Conservation (phyloP, 2,888 invertebrate genomes). For the Scaeva pyrastri region DNA sequence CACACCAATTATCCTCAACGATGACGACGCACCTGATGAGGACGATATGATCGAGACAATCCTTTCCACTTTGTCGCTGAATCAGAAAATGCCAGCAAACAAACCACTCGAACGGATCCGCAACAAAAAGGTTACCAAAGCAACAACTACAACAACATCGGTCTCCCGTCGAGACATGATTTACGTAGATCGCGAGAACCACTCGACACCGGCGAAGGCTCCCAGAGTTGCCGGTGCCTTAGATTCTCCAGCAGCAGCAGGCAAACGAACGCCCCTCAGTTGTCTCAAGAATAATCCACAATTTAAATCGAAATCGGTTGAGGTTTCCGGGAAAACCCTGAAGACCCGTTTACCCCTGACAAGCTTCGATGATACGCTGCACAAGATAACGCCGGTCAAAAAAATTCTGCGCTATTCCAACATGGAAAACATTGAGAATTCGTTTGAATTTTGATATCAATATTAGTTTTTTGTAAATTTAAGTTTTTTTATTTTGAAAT, state of each 20-base stretch:
- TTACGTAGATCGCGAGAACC: slow-evolving; percentile 79
- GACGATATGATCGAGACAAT: slow-evolving; percentile 81
- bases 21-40: slow-evolving; percentile 79
- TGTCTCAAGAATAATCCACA: slow-evolving; percentile 80
- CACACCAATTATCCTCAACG: slow-evolving; percentile 81
- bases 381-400: slow-evolving; percentile 69
- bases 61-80: slow-evolving; percentile 80
- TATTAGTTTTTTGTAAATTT: slow-evolving; percentile 38
- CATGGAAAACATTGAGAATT: slow-evolving; percentile 72
- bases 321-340: slow-evolving; percentile 76
- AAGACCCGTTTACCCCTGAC: slow-evolving; percentile 78
- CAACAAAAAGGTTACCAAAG: slow-evolving; percentile 73
- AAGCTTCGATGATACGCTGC: slow-evolving; percentile 79
- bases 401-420: slow-evolving; percentile 70
- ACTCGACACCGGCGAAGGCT: slow-evolving; percentile 45
- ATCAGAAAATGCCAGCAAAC: slow-evolving; percentile 75
- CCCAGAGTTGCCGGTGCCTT: slow-evolving; percentile 69
- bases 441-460: slow-evolving; percentile 61
- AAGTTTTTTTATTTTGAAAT: slow-evolving; percentile 47
- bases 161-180: slow-evolving; percentile 76
- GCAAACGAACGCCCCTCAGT: slow-evolving; percentile 80
- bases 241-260: slow-evolving; percentile 60
- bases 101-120: slow-evolving; percentile 80
- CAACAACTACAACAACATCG: slow-evolving; percentile 55
- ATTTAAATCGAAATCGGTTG: slow-evolving; percentile 79